Conservation (phyloP, 2,113 vertebrate species). For the Xiphorhynchus elegans region DNA sequence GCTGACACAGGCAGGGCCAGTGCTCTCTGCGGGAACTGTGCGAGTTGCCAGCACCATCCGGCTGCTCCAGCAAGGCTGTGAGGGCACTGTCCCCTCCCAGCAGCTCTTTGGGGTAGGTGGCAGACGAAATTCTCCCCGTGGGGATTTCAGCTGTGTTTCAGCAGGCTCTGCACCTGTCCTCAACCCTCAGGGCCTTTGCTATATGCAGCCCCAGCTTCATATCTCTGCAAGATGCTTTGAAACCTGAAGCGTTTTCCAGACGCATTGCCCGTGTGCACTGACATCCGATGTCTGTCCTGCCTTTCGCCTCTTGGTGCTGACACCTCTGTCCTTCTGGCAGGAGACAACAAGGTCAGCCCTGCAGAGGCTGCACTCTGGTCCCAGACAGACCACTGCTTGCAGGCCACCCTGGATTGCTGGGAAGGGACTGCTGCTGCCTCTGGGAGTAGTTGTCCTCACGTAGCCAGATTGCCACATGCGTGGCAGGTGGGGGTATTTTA, state of each 20-base stretch:
- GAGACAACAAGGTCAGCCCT: neutral
- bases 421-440: neutral
- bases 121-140: fast-evolving
- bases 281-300: neutral
- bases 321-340: neutral
- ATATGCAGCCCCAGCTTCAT: neutral
- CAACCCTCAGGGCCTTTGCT: neutral
- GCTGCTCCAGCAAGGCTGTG: neutral
- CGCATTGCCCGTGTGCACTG: fast-evolving
- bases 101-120: neutral
- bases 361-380: fast-evolving
- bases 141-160: neutral
- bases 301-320: neutral
- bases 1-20: fast-evolving
- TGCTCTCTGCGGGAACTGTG: fast-evolving
- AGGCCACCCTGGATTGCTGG: fast-evolving
- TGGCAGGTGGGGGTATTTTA: neutral
- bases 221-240: neutral
- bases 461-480: neutral
- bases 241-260: neutral
- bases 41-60: fast-evolving
- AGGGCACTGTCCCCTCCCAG: fast-evolving
- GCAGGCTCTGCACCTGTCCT: constrained; percentile 10
- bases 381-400: fast-evolving
- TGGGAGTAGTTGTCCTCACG: neutral